Base-by-base conservation (phyloP, 2,888 invertebrate genomes). In the Andrena marginata region DNA sequence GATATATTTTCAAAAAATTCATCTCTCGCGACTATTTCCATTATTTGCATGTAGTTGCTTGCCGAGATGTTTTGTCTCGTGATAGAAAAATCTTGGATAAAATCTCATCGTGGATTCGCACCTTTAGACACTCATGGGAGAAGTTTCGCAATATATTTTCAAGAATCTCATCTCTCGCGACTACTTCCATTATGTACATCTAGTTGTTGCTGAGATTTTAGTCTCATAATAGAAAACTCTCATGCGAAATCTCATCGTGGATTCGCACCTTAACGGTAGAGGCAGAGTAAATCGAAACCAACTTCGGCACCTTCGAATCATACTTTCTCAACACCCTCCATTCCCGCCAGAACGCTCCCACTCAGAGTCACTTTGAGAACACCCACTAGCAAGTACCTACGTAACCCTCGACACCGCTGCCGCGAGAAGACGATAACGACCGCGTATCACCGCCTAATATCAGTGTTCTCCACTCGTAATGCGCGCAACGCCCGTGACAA, bases 391-490 rank as follows among this genome's bases (percentile, higher is more conserved):
- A 42, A 42, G 42, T 42, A 42, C 42, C 42, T 42, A 42, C 13
- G 60, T 35, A 33, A 48, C 59, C 33, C 48, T 69, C 69, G 48
- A 48, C 74, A 72, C 67, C 63, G 62, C 75, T 67, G 48, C 59
- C 48, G 62, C 42, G 74, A 56, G 68, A 68, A 54, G 75, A 26
- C 70, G 65, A 77, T 77, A 68, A 77, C 71, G 71, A 74, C 70
- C 73, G 63, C 49, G 51, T 63, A 70, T 63, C 71, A 71, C 48
- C 83, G 63, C 26, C 67, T 81, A 81, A 84, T 84, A 72, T 76
- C 67, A 77, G 77, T 81, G 72, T 77, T 81, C 72, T 33, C n/a
- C 31, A 48, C 29, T 64, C 77, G 65, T 82, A 76, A 80, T 75
- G 51, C 67, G 70, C 42, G 51, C 65, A 63, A 62, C 62, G 59